Evolutionary conservation across 1,140 invertebrate genomes (phyloP).

Genomic region (Psilanteris sp.): DNA sequence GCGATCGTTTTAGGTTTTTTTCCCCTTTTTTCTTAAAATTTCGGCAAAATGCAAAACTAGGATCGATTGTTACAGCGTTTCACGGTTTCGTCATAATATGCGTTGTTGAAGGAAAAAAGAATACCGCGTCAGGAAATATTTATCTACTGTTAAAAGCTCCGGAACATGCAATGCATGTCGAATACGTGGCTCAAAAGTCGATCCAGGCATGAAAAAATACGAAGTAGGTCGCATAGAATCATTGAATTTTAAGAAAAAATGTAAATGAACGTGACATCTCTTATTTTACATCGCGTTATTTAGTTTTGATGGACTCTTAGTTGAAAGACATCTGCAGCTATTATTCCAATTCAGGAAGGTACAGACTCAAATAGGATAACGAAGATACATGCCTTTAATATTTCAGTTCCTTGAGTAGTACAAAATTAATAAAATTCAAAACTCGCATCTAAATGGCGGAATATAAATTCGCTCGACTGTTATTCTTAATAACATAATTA

Average conservation of each 20-base stretch:
- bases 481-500: too few relatives aligned
- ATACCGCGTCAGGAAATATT: constrained; percentile 20
- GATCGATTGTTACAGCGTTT: neutral
- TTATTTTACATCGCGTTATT: constrained; percentile 18
- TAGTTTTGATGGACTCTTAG: constrained; percentile 1
- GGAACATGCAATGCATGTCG: constrained; percentile 16
- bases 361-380: too few relatives aligned
- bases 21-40: too few relatives aligned
- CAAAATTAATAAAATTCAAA: too few relatives aligned
- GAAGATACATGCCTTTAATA: too few relatives aligned
- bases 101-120: constrained; percentile 4
- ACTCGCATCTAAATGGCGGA: too few relatives aligned
- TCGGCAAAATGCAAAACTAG: neutral
- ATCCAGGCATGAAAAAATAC: constrained; percentile 13
- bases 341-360: too few relatives aligned
- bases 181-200: constrained; percentile 21
- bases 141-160: constrained; percentile 29
- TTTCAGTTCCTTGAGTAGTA: too few relatives aligned
- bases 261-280: constrained; percentile 19
- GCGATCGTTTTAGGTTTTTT: too few relatives aligned
- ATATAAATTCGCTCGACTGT: too few relatives aligned
- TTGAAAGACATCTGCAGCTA: neutral
- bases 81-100: constrained; percentile 7
- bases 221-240: constrained; percentile 29
- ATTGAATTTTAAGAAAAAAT: constrained; percentile 38